Percentiles rank a stretch among this genome's conserved stretches.
These are phyloP conservation scores for Bambusicola thoracicus DNA, from an alignment of 2,113 vertebrate species.

Conservation along the genomic window DNA sequence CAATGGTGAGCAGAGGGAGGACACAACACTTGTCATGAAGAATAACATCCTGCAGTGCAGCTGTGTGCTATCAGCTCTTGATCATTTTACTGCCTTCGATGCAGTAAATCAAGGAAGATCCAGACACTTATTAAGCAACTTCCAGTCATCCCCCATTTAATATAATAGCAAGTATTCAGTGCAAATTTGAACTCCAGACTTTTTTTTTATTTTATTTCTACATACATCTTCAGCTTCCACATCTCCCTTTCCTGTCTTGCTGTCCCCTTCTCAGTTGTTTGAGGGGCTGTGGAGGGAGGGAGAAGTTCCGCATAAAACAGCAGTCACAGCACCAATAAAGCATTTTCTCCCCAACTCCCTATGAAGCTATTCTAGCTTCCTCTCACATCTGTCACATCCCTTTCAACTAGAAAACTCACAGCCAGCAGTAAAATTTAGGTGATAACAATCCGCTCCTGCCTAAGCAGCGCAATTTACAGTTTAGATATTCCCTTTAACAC, in stretches of 20 bases:
- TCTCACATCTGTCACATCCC: neutral
- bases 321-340: neutral
- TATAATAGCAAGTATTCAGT: neutral
- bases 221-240: rapidly evolving
- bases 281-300: neutral
- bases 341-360: neutral
- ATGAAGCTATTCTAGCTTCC: neutral
- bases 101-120: neutral
- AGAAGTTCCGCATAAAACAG: neutral
- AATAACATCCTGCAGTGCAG: neutral
- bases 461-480: neutral
- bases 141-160: neutral
- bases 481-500: neutral
- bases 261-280: neutral
- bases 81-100: neutral
- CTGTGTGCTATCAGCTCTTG: neutral
- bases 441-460: neutral
- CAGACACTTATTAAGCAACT: neutral
- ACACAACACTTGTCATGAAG: neutral
- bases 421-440: neutral
- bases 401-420: neutral
- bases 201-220: neutral
- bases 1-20: neutral
- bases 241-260: neutral
- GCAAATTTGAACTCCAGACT: neutral